Conservation (phyloP, 1,140 invertebrate genomes). For the Saxidomus purpurata region DNA sequence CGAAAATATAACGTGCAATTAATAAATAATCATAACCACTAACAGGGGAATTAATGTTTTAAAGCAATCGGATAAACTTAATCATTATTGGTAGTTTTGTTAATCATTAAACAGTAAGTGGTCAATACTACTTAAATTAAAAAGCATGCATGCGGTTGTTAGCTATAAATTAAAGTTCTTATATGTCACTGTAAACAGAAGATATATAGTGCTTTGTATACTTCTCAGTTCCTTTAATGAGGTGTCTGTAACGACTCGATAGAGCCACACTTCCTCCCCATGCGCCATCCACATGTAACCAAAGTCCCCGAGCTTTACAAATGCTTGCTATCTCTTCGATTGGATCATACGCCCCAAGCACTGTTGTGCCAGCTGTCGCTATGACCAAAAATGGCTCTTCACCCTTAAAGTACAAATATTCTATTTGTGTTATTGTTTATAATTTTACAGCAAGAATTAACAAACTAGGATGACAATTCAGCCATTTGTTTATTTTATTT, state of each 20-base stretch:
- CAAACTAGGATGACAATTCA: neutral
- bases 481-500: neutral
- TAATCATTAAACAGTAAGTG: too few species aligned
- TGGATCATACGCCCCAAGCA: slow-evolving; percentile 96
- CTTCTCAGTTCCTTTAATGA: slow-evolving; percentile 96
- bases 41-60: too few species aligned
- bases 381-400: slow-evolving; percentile 98
- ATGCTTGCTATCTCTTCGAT: slow-evolving; percentile 97
- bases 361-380: slow-evolving; percentile 97
- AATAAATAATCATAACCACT: too few species aligned
- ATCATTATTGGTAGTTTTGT: too few species aligned
- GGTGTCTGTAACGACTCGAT: slow-evolving; percentile 95
- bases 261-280: slow-evolving; percentile 98
- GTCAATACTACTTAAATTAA: too few species aligned
- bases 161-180: too few species aligned
- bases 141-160: too few species aligned
- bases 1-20: too few species aligned
- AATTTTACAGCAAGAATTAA: neutral
- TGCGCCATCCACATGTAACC: slow-evolving; percentile 99
- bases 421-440: slow-evolving; percentile 91
- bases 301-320: slow-evolving; percentile 97
- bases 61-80: too few species aligned
- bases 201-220: slow-evolving; percentile 86
- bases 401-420: slow-evolving; percentile 92
- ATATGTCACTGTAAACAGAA: neutral